A percentile compares a stretch with the other conserved stretches of the same genome.
phyloP scores from a whole-genome alignment of 2,888 invertebrate genomes.

The Antitype chi region DNA sequence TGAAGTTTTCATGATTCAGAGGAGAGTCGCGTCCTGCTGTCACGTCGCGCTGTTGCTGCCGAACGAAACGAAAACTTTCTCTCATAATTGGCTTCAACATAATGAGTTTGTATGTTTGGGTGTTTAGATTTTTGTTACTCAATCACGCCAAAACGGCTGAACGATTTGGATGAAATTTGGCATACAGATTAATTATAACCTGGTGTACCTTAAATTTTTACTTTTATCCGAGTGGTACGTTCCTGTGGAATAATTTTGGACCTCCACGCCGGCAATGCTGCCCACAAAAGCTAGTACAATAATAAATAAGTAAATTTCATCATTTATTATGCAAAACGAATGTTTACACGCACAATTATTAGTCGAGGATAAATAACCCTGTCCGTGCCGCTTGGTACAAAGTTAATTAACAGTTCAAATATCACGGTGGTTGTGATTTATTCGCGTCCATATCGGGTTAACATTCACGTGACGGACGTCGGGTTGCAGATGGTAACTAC shows the following conservation, averaged over 20 bases:
- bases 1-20: not conserved
- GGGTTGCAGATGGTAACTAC: constrained; percentile 11
- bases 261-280: too few species aligned
- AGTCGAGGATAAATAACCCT: constrained; percentile 55
- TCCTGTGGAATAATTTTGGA: too few species aligned
- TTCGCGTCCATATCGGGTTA: constrained; percentile 49
- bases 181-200: too few species aligned
- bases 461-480: constrained; percentile 25
- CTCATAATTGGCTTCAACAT: too few species aligned
- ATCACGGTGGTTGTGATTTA: constrained; percentile 66
- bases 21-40: not conserved
- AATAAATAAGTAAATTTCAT: constrained; percentile 11
- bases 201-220: too few species aligned
- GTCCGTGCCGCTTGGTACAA: constrained; percentile 57
- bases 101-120: too few species aligned
- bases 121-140: too few species aligned
- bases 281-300: not conserved
- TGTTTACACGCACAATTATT: constrained; percentile 54
- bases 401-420: constrained; percentile 69
- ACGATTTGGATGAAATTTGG: too few species aligned
- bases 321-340: constrained; percentile 44
- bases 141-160: too few species aligned
- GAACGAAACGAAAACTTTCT: too few species aligned
- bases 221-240: too few species aligned
- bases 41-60: not conserved